Base-by-base conservation (phyloP, 2,113 vertebrate genomes). In the Microcebus jonahi region DNA sequence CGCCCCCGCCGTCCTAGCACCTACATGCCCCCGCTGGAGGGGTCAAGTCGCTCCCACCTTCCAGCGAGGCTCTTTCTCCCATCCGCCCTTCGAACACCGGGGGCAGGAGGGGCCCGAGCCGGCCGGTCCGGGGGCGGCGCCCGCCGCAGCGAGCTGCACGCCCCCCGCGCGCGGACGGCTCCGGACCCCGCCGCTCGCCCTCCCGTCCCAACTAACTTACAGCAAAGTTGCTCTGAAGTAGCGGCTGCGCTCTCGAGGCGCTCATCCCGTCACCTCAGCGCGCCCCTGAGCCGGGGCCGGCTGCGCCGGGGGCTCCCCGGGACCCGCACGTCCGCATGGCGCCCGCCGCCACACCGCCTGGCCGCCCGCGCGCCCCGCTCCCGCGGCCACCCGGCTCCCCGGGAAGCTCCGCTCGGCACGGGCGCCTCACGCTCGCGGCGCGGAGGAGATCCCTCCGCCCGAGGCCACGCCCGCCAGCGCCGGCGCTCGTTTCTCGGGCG, bases 321-420 rank as follows among this genome's bases (percentile, higher is more conserved):
- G 86, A 91, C 97, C 97, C 85, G 96, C 98, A 92, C 95, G 98
- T 94, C 98, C 98, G 98, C 99, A 99, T 98, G 98, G 97, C n/a
- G 61, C 1, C 27, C 2, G 21, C 61, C 25, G 59, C 11, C 59
- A 25, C 25, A 18, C 53, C 14, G 0, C 18, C 82, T 25, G 11
- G 98, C 97, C 96, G 14, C 77, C 21, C 85, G 85, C 70, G 80
- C 71, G 2, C 9, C 25, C 39, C 0, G 6, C 18, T 31, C 88
- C 18, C 39, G 76, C n/a, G 6, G 96, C 55, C 55, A 57, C 36
- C 95, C 0, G 18, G 34, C 27, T 67, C 31, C 42, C 42, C 13
- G 39, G 13, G 5, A 75, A 57, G 77, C n/a, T 77, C 34, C 12
- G 55, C 39, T 61, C 2, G 7, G 80, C 45, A 34, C 91, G 59